phyloP scores from a whole-genome alignment of 2,888 invertebrate species.

The Colletes collaris region DNA sequence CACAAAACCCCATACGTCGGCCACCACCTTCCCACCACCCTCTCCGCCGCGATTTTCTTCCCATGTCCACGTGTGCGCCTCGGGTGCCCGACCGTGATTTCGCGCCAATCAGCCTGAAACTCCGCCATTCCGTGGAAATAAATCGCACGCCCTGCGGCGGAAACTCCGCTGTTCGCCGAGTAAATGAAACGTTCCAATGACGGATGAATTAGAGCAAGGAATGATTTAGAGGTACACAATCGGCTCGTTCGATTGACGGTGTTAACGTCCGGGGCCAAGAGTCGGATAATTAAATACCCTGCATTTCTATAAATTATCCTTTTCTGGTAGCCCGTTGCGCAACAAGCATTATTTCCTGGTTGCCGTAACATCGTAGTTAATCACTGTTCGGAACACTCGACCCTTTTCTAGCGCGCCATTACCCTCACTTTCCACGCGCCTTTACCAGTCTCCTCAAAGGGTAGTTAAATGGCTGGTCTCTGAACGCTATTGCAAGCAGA shows the following conservation, averaged over 20 bases:
- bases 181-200: conserved; percentile 39
- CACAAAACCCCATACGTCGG: conserved; percentile 70
- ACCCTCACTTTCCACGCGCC: too few species aligned
- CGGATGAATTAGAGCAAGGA: conserved; percentile 49
- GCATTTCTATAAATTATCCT: conserved; percentile 30
- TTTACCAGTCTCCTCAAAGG: too few species aligned
- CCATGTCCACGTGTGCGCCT: conserved; percentile 57
- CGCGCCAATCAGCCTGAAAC: conserved; percentile 56
- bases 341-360: conserved; percentile 12
- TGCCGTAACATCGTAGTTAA: conserved; percentile 4
- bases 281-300: conserved; percentile 32
- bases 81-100: conserved; percentile 43
- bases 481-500: too few species aligned
- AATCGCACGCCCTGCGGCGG: conserved; percentile 35
- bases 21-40: conserved; percentile 15
- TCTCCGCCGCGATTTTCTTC: conserved; percentile 41
- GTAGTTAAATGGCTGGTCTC: too few species aligned
- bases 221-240: conserved; percentile 25
- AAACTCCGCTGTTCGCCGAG: conserved; percentile 20
- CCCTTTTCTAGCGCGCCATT: too few species aligned
- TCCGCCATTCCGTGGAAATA: conserved; percentile 45
- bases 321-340: not conserved
- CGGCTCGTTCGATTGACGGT: conserved; percentile 1
- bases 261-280: not conserved
- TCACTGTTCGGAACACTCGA: not conserved